Evolutionary conservation across 2,113 vertebrate species (phyloP).

Genomic region (Typhlomys cinereus): DNA sequence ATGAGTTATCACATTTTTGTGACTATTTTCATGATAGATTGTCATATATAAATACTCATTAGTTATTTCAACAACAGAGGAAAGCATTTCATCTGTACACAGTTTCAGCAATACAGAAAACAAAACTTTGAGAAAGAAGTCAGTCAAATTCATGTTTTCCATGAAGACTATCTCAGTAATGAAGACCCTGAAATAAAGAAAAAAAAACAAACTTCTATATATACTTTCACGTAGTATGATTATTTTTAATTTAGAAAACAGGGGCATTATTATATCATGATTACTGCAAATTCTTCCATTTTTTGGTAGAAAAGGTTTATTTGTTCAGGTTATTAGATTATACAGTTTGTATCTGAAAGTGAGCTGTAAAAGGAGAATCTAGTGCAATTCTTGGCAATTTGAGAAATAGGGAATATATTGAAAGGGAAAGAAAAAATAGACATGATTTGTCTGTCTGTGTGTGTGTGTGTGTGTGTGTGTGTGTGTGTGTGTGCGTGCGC

Average conservation of each 20-base stretch:
- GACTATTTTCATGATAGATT: not conserved
- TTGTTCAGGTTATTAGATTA: conserved; percentile 9
- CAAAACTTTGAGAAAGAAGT: no score
- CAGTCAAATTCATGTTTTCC: no score
- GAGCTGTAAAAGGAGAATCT: not conserved
- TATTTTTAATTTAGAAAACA: no score
- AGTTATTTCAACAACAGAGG: not conserved
- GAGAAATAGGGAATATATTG: not conserved
- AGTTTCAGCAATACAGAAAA: not conserved
- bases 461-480: no score
- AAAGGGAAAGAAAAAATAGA: conserved; percentile 16
- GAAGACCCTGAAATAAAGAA: no score
- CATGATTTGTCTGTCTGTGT: no score
- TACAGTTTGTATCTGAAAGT: not conserved
- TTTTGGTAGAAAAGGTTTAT: not conserved
- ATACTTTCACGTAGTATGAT: no score
- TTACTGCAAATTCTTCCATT: not conserved
- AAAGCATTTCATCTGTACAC: not conserved
- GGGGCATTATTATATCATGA: no score
- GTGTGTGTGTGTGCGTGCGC: no score
- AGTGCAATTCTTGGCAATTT: not conserved
- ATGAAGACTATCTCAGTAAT: no score
- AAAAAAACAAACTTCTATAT: no score
- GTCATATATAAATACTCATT: not conserved
- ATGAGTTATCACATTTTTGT: not conserved